A percentile compares a stretch with the other conserved stretches of the same genome.
These are phyloP conservation scores for Gephyroberyx darwinii DNA, from an alignment of 2,797 vertebrate genomes.

Conservation along the genomic window DNA sequence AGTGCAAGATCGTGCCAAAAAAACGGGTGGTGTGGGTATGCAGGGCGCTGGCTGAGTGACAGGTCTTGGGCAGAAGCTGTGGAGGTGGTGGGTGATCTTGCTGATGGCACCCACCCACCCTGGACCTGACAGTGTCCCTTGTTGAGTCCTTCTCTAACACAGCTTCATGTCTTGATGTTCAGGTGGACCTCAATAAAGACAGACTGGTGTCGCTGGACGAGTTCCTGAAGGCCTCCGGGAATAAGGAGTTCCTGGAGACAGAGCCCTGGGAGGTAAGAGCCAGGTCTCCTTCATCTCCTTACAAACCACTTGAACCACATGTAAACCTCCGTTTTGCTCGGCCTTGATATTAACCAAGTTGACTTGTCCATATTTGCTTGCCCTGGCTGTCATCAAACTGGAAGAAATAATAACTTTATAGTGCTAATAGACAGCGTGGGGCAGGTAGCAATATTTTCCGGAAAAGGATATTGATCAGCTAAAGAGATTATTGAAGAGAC, in stretches of 20 bases:
- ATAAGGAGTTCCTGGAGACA: slow-evolving; percentile 88
- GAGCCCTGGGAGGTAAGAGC: slow-evolving; percentile 91
- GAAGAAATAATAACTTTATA: too few species aligned
- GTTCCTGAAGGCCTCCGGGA: slow-evolving; percentile 88
- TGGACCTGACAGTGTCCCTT: neutral
- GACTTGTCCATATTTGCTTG: neutral
- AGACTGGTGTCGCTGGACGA: slow-evolving; percentile 88
- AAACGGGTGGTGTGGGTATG: too few species aligned
- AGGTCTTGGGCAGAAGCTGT: too few species aligned
- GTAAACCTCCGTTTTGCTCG: neutral
- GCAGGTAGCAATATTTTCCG: too few species aligned
- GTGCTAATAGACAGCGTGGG: too few species aligned
- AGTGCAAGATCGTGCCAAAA: too few species aligned
- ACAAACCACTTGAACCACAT: neutral
- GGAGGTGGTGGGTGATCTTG: too few species aligned
- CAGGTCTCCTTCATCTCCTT: neutral
- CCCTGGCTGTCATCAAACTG: too few species aligned
- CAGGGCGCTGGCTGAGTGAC: too few species aligned
- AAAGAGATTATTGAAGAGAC: too few species aligned
- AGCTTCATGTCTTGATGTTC: slow-evolving; percentile 37
- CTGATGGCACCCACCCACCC: too few species aligned
- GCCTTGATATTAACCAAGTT: neutral
- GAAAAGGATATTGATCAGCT: too few species aligned
- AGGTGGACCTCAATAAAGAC: slow-evolving; percentile 92
- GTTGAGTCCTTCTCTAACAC: neutral